A percentile compares a stretch with the other conserved stretches of the same genome.
Conservation (phyloP, 1,140 invertebrate species). For the Pristionchus pacificus region DNA sequence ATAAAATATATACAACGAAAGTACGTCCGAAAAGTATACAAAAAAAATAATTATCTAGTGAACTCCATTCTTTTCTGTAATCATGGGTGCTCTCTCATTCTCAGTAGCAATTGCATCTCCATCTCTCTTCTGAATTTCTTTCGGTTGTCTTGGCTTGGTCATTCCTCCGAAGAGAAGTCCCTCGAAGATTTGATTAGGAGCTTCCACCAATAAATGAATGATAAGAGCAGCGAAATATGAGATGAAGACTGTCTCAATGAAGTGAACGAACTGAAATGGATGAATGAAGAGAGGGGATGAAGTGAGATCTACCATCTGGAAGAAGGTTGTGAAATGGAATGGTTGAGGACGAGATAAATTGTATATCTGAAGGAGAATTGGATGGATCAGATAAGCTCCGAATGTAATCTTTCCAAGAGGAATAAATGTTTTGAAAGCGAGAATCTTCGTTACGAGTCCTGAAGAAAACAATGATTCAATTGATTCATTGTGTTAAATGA, state of each 20-base stretch:
- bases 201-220: constrained; percentile 33
- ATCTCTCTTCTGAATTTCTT: too few relatives aligned
- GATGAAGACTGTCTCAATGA: constrained; percentile 45
- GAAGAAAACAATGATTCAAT: constrained; percentile 40
- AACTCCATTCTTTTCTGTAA: too few relatives aligned
- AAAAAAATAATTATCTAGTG: too few relatives aligned
- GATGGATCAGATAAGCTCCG: constrained; percentile 61
- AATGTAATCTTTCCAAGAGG: constrained; percentile 60
- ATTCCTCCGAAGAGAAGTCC: neutral
- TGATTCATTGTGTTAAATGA: too few relatives aligned
- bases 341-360: constrained; percentile 52
- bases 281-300: constrained; percentile 5
- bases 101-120: too few relatives aligned
- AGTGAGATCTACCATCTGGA: constrained; percentile 45
- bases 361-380: constrained; percentile 58
- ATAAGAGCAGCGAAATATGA: constrained; percentile 49
- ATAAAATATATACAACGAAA: too few relatives aligned
- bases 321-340: constrained; percentile 56
- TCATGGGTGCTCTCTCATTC: too few relatives aligned
- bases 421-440: constrained; percentile 57
- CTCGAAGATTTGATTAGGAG: constrained; percentile 1
- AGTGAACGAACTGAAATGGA: constrained; percentile 46
- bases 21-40: too few relatives aligned
- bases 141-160: neutral
- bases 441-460: constrained; percentile 58